A percentile compares a stretch with the other conserved stretches of the same genome.
phyloP scores from a whole-genome alignment of 2,113 vertebrate species.

The Sorex fumeus region DNA sequence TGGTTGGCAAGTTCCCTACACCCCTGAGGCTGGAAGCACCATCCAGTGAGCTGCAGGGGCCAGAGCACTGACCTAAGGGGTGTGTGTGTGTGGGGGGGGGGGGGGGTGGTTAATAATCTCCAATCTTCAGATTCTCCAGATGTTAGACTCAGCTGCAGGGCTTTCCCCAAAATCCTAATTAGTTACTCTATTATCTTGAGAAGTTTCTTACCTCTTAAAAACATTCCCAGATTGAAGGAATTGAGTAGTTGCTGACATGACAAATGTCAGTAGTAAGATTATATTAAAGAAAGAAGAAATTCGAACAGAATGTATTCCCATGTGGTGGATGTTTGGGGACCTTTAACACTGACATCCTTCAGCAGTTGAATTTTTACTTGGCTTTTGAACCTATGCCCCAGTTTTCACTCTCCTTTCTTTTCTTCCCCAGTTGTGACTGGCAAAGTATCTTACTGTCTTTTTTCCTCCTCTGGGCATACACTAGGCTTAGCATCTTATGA shows the following conservation, averaged over 20 bases:
- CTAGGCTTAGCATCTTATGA: background rate
- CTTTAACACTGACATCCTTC: background rate
- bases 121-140: no score
- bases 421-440: background rate
- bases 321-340: background rate
- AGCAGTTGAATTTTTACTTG: background rate
- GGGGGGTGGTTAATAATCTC: no score
- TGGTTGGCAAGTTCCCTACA: background rate
- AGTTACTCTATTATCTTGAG: background rate
- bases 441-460: background rate
- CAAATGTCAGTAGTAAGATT: background rate
- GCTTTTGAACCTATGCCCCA: background rate
- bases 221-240: background rate
- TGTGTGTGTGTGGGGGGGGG: no score
- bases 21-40: background rate
- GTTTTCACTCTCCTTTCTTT: background rate
- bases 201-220: background rate
- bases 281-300: background rate
- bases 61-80: accelerated
- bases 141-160: background rate
- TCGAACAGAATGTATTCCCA: background rate
- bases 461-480: background rate
- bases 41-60: background rate
- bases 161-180: background rate
- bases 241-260: background rate